These are phyloP conservation scores for Gymnarchus niloticus DNA, from an alignment of 2,113 vertebrate genomes.

Conservation along the genomic window DNA sequence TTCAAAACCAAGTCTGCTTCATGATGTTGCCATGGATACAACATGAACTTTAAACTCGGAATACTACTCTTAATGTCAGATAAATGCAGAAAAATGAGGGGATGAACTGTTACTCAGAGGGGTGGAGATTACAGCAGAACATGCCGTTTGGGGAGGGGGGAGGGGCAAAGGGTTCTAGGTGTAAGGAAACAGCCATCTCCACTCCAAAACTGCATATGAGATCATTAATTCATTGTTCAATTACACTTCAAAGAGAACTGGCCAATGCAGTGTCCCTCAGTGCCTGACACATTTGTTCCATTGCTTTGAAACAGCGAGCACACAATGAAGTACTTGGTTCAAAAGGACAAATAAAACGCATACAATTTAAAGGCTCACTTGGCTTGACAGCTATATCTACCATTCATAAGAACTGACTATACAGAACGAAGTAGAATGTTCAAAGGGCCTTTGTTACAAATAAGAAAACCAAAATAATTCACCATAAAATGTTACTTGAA, in stretches of 20 bases:
- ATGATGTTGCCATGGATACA: conserved; percentile 43
- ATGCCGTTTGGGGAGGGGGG: not conserved
- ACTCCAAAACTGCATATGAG: conserved; percentile 15
- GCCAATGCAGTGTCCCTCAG: not conserved
- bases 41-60: conserved; percentile 26
- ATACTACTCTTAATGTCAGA: conserved; percentile 32
- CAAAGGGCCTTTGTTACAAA: not conserved
- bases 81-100: conserved; percentile 29
- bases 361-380: no score
- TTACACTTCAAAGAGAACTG: conserved; percentile 18
- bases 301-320: conserved; percentile 1
- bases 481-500: not conserved
- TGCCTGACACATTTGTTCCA: conserved; percentile 17
- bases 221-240: conserved; percentile 29
- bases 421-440: not conserved
- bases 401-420: not conserved
- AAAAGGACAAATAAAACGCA: conserved; percentile 6
- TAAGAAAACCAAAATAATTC: not conserved
- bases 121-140: not conserved
- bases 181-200: conserved; percentile 2
- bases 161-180: conserved; percentile 17
- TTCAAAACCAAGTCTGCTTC: conserved; percentile 27
- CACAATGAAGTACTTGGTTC: not conserved
- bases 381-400: not conserved
- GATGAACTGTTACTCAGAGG: conserved; percentile 17